Evolutionary conservation across 2,113 vertebrate species (phyloP).

Genomic region (Polyodon spathula): DNA sequence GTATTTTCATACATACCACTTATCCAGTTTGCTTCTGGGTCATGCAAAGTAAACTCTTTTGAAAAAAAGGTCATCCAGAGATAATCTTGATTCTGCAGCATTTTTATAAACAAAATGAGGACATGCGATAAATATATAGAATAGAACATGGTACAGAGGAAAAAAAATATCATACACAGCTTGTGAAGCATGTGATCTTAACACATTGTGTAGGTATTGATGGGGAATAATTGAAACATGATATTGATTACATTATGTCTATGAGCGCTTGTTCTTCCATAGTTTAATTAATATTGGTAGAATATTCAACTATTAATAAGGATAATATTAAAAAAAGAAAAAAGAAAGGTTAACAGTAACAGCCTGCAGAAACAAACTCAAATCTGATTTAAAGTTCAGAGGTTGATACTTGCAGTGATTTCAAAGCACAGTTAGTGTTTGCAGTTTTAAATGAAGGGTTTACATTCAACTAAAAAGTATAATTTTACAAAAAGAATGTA

Average conservation of each 20-base stretch:
- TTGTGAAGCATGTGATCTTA: background rate
- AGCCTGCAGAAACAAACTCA: too few species aligned
- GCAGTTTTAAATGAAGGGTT: too few species aligned
- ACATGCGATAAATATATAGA: background rate
- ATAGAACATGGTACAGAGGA: too few species aligned
- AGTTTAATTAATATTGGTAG: background rate
- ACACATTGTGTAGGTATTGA: too few species aligned
- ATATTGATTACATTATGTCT: background rate
- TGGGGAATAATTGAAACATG: too few species aligned
- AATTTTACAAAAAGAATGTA: background rate
- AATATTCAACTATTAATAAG: background rate
- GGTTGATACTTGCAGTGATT: background rate
- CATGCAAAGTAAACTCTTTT: slow-evolving; percentile 67
- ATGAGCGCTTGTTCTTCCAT: background rate
- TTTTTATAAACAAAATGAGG: slow-evolving; percentile 42
- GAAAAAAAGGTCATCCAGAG: slow-evolving; percentile 84
- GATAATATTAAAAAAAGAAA: too few species aligned
- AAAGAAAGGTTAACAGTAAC: too few species aligned
- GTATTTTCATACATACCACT: slow-evolving; percentile 73
- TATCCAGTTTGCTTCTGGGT: slow-evolving; percentile 81
- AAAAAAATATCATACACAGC: background rate
- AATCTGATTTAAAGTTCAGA: too few species aligned
- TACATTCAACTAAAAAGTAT: background rate
- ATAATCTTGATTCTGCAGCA: slow-evolving; percentile 63
- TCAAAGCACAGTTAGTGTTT: too few species aligned